phyloP scores from a whole-genome alignment of 2,113 vertebrate genomes.

The Neolamprologus tretocephalus region DNA sequence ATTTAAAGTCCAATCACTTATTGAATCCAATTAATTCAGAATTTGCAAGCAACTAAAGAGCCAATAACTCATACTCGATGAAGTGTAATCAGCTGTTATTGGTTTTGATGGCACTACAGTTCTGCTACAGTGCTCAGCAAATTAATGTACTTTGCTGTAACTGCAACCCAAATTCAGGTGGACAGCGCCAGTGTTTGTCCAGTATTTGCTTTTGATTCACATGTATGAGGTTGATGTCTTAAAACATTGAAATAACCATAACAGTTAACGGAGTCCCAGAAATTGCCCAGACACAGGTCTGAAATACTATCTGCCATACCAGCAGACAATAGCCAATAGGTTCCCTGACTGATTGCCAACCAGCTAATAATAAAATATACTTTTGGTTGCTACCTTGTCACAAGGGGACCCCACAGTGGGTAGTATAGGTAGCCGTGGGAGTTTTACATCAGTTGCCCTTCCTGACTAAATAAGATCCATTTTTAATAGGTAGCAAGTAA shows the following conservation, averaged over 20 bases:
- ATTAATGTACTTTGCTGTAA: background rate
- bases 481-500: background rate
- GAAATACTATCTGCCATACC: background rate
- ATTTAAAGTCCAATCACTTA: background rate
- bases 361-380: background rate
- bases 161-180: background rate
- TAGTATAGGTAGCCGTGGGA: background rate
- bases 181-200: background rate
- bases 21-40: background rate
- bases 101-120: background rate
- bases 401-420: background rate
- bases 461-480: background rate
- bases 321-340: background rate
- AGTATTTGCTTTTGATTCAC: background rate
- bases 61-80: background rate
- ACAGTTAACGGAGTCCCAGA: background rate
- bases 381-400: background rate
- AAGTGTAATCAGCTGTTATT: background rate
- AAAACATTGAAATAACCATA: background rate
- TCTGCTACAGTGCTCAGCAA: background rate
- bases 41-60: background rate
- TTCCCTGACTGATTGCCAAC: background rate
- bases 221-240: background rate
- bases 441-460: background rate
- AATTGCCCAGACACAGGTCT: background rate